A percentile compares a stretch with the other conserved stretches of the same genome.
Evolutionary conservation across 1,140 invertebrate species (phyloP).

Genomic region (Atopsyche davidsoni): DNA sequence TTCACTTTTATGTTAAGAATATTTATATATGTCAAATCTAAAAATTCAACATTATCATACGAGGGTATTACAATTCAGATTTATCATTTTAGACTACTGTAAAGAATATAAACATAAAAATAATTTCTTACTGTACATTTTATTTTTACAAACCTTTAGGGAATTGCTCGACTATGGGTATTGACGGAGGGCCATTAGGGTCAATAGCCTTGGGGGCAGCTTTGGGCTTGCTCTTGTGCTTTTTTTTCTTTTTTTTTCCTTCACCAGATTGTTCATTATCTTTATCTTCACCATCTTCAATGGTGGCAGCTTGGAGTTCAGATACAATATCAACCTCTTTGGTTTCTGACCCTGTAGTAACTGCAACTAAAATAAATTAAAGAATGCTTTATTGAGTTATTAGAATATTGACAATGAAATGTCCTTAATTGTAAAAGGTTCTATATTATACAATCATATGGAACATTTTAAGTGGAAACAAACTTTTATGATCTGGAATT

Average conservation of each 20-base stretch:
- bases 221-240: constrained; percentile 46
- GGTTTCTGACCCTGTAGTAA: neutral
- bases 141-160: constrained; percentile 61
- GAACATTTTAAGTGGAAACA: no score
- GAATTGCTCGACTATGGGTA: constrained; percentile 81
- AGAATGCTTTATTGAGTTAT: no score
- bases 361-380: constrained; percentile 8
- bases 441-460: no score
- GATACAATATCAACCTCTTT: constrained; percentile 12
- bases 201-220: constrained; percentile 34
- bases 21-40: no score
- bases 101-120: no score
- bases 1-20: no score
- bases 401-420: no score
- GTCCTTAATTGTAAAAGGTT: no score
- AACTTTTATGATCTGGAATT: no score
- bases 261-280: constrained; percentile 38
- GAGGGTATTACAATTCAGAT: no score
- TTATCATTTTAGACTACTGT: no score
- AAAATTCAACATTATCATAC: no score
- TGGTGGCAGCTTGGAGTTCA: constrained; percentile 3
- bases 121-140: neutral
- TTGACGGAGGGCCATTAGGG: constrained; percentile 79
- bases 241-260: constrained; percentile 62
- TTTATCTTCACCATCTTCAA: constrained; percentile 20